These are phyloP conservation scores for Calyptomena viridis DNA, from an alignment of 2,113 vertebrate genomes.

Conservation along the genomic window DNA sequence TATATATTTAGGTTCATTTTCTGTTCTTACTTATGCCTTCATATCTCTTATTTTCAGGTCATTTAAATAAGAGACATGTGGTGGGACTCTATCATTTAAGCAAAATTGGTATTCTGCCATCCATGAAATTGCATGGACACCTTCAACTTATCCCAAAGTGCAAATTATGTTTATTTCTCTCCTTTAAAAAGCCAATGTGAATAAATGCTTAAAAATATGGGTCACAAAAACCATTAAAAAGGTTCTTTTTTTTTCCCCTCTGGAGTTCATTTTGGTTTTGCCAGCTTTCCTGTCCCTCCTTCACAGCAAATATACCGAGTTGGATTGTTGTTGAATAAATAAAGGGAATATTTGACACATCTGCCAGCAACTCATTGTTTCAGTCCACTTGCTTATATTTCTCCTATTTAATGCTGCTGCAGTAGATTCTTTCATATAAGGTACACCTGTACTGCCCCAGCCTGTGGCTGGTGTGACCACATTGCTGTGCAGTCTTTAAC, in stretches of 20 bases:
- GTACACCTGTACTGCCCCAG: background rate
- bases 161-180: slow-evolving; percentile 64
- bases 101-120: slow-evolving; percentile 72
- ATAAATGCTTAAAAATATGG: slow-evolving; percentile 55
- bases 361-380: background rate
- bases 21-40: slow-evolving; percentile 43
- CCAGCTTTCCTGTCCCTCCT: background rate
- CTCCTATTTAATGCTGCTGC: background rate
- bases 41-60: slow-evolving; percentile 67
- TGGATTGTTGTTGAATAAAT: background rate
- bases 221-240: slow-evolving; percentile 1
- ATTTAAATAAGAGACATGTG: slow-evolving; percentile 70
- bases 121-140: slow-evolving; percentile 72
- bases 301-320: background rate
- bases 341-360: background rate
- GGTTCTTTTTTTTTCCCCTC: background rate
- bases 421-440: background rate
- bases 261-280: background rate
- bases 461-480: background rate
- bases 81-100: slow-evolving; percentile 66
- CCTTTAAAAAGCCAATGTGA: slow-evolving; percentile 46
- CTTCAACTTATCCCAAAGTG: slow-evolving; percentile 64
- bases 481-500: accelerated
- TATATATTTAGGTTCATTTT: slow-evolving; percentile 58
- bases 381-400: background rate